Evolutionary conservation across 1,140 invertebrate species (phyloP).

Genomic region (Nomia melanderi): DNA sequence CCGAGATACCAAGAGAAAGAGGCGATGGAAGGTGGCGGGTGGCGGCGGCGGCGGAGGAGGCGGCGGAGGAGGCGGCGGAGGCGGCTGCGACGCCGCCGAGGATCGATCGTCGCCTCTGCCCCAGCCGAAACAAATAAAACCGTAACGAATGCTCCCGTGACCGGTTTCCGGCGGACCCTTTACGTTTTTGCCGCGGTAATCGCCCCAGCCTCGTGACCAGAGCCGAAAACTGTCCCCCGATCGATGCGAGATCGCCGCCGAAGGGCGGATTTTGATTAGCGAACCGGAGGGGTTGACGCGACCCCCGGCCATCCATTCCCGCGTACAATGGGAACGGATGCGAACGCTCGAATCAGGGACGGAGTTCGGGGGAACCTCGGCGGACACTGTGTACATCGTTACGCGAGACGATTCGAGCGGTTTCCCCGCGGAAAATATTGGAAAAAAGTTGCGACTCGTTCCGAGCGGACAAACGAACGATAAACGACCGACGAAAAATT

Average conservation of each 20-base stretch:
- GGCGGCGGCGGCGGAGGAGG: conserved; percentile 13
- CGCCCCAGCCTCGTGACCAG: background rate
- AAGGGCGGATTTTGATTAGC: conserved; percentile 14
- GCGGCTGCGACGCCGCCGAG: conserved; percentile 45
- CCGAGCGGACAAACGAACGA: too few species aligned
- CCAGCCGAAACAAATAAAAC: conserved; percentile 61
- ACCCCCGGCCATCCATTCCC: background rate
- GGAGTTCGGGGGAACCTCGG: background rate
- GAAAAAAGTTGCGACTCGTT: too few species aligned
- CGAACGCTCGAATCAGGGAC: too few species aligned
- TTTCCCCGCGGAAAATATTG: too few species aligned
- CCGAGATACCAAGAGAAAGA: conserved; percentile 61
- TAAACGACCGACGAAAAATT: too few species aligned
- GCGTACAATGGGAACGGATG: background rate
- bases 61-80: conserved; percentile 16
- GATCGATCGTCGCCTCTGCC: conserved; percentile 54
- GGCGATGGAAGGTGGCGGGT: conserved; percentile 42
- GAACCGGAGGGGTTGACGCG: background rate
- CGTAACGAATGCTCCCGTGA: conserved; percentile 54
- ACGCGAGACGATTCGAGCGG: too few species aligned
- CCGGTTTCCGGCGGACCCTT: conserved; percentile 41
- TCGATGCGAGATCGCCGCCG: background rate
- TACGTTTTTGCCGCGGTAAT: conserved; percentile 2
- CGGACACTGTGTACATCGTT: too few species aligned
- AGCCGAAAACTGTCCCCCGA: background rate